Conservation (phyloP, 2,888 invertebrate genomes). For the Branchellion lobata region DNA sequence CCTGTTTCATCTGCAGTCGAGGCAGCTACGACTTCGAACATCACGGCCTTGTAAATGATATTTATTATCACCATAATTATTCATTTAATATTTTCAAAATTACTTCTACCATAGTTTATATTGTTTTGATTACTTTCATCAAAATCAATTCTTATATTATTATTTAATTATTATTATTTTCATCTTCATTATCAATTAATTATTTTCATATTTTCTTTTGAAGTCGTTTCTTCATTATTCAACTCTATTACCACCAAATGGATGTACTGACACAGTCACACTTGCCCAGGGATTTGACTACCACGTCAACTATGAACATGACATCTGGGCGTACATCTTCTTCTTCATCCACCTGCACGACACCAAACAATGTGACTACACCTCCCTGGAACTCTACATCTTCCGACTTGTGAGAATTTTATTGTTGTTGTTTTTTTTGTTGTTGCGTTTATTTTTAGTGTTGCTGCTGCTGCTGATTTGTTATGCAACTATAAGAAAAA, state of each 20-base stretch:
- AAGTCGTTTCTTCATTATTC: too few species aligned
- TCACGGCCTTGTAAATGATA: constrained; percentile 55
- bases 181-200: too few species aligned
- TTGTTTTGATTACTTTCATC: not conserved
- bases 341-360: constrained; percentile 63
- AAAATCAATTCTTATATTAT: not conserved
- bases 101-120: not conserved
- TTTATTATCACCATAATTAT: not conserved
- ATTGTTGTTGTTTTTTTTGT: too few species aligned
- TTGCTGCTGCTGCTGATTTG: constrained; percentile 28
- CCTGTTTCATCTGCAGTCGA: constrained; percentile 62
- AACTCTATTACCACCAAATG: too few species aligned
- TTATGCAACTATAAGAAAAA: not conserved
- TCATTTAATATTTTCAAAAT: not conserved
- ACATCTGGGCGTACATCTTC: constrained; percentile 63
- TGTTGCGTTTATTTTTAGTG: too few species aligned
- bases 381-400: constrained; percentile 61
- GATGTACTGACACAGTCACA: too few species aligned
- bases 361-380: constrained; percentile 62
- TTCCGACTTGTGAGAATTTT: constrained; percentile 59
- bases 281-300: constrained; percentile 60
- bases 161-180: not conserved
- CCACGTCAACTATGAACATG: constrained; percentile 62
- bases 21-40: constrained; percentile 63
- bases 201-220: too few species aligned